Percentiles rank a stretch among this genome's conserved stretches.
Evolutionary conservation across 2,888 invertebrate species (phyloP).

Genomic region (Eilema depressum): DNA sequence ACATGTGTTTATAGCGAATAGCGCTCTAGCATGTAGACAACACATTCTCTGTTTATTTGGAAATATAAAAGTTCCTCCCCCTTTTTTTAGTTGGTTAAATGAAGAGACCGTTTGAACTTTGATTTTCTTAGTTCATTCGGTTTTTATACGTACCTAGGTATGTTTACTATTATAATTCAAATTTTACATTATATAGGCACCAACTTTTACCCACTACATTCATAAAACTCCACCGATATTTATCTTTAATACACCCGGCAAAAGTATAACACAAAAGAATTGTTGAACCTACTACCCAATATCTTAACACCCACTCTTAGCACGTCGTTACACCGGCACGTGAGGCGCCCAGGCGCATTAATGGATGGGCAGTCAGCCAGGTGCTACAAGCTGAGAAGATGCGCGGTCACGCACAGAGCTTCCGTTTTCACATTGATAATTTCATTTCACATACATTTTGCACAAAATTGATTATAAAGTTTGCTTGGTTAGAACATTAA

Average conservation of each 20-base stretch:
- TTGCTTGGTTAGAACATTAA: too few species aligned
- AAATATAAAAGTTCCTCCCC: too few species aligned
- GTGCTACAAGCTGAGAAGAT: neutral
- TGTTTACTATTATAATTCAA: too few species aligned
- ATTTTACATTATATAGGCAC: neutral
- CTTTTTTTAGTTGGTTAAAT: too few species aligned
- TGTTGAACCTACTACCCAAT: neutral
- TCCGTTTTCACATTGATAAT: neutral
- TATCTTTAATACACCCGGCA: neutral
- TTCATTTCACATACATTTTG: neutral
- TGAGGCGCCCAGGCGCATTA: neutral
- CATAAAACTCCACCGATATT: neutral
- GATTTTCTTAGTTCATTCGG: too few species aligned
- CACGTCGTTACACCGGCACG: neutral
- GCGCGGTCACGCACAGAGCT: neutral
- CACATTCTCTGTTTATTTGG: too few species aligned
- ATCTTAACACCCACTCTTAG: neutral
- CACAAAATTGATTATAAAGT: too few species aligned
- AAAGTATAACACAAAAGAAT: neutral
- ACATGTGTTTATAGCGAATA: too few species aligned
- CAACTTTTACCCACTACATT: neutral
- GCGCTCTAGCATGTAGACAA: too few species aligned
- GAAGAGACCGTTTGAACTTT: too few species aligned
- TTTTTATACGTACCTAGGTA: too few species aligned
- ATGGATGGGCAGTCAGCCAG: constrained; percentile 2